Evolutionary conservation across 2,113 vertebrate species (phyloP).

Genomic region (Rhagologus leucostigma): DNA sequence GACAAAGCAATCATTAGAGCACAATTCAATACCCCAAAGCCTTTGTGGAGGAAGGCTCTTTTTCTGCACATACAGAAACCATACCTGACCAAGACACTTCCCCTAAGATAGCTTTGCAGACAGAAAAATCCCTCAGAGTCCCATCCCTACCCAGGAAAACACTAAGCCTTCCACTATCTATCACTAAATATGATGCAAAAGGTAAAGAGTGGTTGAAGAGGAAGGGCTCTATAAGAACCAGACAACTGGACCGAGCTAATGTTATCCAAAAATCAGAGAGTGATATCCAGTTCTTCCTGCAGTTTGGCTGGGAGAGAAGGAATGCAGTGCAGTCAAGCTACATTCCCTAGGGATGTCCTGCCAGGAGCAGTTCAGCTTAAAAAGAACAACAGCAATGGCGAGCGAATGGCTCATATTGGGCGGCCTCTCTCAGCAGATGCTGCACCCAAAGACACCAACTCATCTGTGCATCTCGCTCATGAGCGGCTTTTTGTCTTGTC

Average conservation of each 20-base stretch:
- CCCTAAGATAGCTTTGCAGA: neutral
- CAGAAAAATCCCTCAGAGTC: neutral
- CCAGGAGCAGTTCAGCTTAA: neutral
- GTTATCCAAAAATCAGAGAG: neutral
- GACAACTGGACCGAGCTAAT: neutral
- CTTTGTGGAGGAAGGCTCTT: neutral
- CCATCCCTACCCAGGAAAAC: neutral
- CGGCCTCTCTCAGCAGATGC: neutral
- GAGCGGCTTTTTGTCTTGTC: neutral
- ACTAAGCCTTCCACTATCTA: neutral
- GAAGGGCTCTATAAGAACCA: neutral
- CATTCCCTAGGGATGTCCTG: neutral
- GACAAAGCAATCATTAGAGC: neutral
- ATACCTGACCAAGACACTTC: neutral
- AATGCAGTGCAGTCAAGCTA: neutral
- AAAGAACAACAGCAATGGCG: neutral
- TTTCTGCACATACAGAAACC: neutral
- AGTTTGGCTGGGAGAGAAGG: neutral
- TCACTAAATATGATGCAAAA: neutral
- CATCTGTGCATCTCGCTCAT: neutral
- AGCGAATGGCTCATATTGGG: neutral
- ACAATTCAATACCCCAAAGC: neutral
- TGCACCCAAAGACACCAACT: neutral
- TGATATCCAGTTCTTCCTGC: neutral
- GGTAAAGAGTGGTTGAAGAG: neutral